Evolutionary conservation across 2,113 vertebrate genomes (phyloP).

Genomic region (Propithecus coquereli): DNA sequence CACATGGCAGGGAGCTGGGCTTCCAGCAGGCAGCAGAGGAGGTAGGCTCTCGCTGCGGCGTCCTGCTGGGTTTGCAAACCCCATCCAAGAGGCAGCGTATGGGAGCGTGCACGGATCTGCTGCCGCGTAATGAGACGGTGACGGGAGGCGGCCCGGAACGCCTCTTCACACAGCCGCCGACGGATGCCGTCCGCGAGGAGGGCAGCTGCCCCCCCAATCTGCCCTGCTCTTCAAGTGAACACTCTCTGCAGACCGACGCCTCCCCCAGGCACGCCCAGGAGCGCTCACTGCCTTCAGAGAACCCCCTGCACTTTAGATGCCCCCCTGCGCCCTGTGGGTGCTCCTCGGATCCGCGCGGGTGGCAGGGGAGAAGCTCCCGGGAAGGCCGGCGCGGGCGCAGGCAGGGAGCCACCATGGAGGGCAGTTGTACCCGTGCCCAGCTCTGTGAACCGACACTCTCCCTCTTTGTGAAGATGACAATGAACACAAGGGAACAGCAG

Average conservation of each 20-base stretch:
- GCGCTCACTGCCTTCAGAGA: conserved; percentile 57
- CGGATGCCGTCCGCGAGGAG: conserved; percentile 68
- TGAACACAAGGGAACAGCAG: conserved; percentile 34
- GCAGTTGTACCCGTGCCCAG: not conserved
- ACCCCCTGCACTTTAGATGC: conserved; percentile 60
- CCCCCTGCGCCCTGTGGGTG: conserved; percentile 47
- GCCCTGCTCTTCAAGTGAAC: conserved; percentile 71
- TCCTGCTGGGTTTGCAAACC: conserved; percentile 57
- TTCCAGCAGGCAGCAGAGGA: conserved; percentile 54
- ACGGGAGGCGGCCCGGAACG: conserved; percentile 71
- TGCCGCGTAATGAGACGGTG: conserved; percentile 66
- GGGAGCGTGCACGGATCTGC: conserved; percentile 56
- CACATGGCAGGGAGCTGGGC: conserved; percentile 54
- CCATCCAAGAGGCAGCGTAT: conserved; percentile 65
- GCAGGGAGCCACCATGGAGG: conserved; percentile 57
- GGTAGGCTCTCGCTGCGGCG: not conserved
- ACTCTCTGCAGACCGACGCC: conserved; percentile 56
- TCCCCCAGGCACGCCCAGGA: conserved; percentile 57
- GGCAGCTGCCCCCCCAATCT: conserved; percentile 73
- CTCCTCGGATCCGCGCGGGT: conserved; percentile 36
- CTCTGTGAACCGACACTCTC: not conserved
- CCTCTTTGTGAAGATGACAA: conserved; percentile 55
- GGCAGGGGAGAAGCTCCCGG: not conserved
- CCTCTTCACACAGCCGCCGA: conserved; percentile 60
- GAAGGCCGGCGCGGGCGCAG: not conserved